phyloP scores from a whole-genome alignment of 92 coral and sea anemone genomes.

The Phenganax stokvisi region DNA sequence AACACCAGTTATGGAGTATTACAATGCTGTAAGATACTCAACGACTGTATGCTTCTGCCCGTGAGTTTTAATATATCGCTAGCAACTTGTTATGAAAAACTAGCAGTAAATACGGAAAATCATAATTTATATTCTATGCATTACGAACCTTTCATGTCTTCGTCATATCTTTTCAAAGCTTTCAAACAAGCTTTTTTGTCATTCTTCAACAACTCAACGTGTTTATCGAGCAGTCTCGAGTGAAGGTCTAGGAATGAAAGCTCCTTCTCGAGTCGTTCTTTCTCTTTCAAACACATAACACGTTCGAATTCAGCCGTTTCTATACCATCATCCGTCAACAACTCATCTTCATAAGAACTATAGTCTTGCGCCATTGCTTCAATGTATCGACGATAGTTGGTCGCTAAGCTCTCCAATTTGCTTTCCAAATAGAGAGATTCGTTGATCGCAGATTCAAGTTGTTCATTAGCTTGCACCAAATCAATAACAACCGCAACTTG shows the following conservation, averaged over 20 bases:
- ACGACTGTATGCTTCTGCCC: too few relatives aligned
- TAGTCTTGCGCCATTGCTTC: background rate
- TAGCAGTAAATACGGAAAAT: too few relatives aligned
- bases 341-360: background rate
- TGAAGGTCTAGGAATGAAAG: slow-evolving; percentile 10
- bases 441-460: slow-evolving; percentile 1
- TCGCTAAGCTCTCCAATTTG: background rate
- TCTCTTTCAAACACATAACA: slow-evolving; percentile 13
- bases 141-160: background rate
- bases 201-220: slow-evolving; percentile 17
- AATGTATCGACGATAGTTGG: background rate
- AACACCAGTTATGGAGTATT: too few relatives aligned
- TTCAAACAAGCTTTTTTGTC: slow-evolving; percentile 21
- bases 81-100: too few relatives aligned
- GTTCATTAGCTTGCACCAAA: slow-evolving; percentile 21
- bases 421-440: slow-evolving; percentile 22
- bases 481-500: slow-evolving; percentile 18
- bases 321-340: background rate
- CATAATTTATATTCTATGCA: too few relatives aligned
- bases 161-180: slow-evolving; percentile 20
- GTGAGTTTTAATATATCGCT: too few relatives aligned
- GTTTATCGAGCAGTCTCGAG: slow-evolving; percentile 25
- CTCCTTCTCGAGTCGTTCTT: slow-evolving; percentile 32
- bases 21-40: too few relatives aligned
- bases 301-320: background rate